Evolutionary conservation across 2,113 vertebrate genomes (phyloP).

Genomic region (Pleuronectes platessa): DNA sequence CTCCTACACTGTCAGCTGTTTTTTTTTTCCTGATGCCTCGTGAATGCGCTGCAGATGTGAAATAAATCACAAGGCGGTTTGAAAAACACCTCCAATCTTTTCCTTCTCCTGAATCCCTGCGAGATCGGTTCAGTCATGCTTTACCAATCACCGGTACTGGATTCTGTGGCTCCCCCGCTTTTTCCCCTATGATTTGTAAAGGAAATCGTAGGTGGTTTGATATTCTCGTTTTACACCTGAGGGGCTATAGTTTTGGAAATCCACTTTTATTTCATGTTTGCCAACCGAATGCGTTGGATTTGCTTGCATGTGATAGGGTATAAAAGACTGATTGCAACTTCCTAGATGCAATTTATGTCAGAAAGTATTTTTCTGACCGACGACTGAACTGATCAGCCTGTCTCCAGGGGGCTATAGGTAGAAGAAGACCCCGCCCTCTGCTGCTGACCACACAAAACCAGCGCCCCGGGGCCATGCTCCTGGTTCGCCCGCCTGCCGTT

Average conservation of each 20-base stretch:
- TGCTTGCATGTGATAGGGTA: too few relatives aligned
- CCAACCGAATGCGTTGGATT: not conserved
- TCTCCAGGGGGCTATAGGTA: conserved; percentile 53
- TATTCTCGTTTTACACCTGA: conserved; percentile 11
- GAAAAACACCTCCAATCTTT: conserved; percentile 44
- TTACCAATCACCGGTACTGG: conserved; percentile 32
- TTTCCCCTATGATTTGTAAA: not conserved
- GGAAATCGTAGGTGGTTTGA: conserved; percentile 24
- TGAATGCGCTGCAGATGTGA: conserved; percentile 49
- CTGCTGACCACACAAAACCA: conserved; percentile 56
- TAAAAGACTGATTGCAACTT: too few relatives aligned
- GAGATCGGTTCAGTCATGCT: conserved; percentile 28
- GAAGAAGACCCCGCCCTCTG: conserved; percentile 29
- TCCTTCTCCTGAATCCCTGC: conserved; percentile 33
- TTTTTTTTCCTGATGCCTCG: conserved; percentile 21
- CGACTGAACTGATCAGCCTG: conserved; percentile 7
- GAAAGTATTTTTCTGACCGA: conserved; percentile 9
- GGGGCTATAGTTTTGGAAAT: not conserved
- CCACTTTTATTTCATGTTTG: not conserved
- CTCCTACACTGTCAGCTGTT: conserved; percentile 53
- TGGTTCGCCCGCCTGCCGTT: conserved; percentile 39
- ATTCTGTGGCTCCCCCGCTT: conserved; percentile 19
- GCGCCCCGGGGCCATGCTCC: conserved; percentile 36
- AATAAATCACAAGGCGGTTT: conserved; percentile 50
- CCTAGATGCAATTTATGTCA: not conserved